phyloP scores from a whole-genome alignment of 2,113 vertebrate species.

The Piprites chloris region DNA sequence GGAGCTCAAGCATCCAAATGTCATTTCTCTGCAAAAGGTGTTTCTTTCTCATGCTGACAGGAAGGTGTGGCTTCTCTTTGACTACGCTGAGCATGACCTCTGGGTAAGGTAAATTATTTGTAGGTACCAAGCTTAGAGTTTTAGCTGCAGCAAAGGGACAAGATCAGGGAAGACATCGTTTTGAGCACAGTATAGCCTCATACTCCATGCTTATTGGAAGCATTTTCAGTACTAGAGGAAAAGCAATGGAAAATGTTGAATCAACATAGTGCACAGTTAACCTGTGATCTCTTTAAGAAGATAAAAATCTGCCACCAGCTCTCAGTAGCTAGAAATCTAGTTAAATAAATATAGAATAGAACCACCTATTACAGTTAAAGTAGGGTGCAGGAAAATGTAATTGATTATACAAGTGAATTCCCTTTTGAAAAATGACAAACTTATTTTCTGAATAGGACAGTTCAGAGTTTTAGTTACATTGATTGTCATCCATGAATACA shows the following conservation, averaged over 20 bases:
- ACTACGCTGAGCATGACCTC: conserved; percentile 98
- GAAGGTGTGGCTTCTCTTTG: conserved; percentile 99
- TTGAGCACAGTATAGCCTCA: neutral
- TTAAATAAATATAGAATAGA: neutral
- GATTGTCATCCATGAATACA: neutral
- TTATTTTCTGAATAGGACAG: neutral
- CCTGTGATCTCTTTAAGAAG: neutral
- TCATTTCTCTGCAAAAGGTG: conserved; percentile 99
- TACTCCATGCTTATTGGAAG: neutral
- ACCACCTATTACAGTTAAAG: neutral
- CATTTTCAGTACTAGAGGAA: neutral
- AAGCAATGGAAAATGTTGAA: neutral
- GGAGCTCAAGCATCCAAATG: conserved; percentile 97
- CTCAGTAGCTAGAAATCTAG: neutral
- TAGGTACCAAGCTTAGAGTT: neutral
- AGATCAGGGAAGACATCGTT: neutral
- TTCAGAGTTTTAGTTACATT: neutral
- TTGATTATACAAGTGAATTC: neutral
- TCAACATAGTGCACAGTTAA: neutral
- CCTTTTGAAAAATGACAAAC: neutral
- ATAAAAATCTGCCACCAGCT: neutral
- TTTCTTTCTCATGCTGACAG: conserved; percentile 98
- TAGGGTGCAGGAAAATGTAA: neutral
- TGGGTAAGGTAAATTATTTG: conserved; percentile 84
- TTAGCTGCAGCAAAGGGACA: neutral